Conservation (phyloP, 2,888 invertebrate species). For the Trissonchulus latispiculum region DNA sequence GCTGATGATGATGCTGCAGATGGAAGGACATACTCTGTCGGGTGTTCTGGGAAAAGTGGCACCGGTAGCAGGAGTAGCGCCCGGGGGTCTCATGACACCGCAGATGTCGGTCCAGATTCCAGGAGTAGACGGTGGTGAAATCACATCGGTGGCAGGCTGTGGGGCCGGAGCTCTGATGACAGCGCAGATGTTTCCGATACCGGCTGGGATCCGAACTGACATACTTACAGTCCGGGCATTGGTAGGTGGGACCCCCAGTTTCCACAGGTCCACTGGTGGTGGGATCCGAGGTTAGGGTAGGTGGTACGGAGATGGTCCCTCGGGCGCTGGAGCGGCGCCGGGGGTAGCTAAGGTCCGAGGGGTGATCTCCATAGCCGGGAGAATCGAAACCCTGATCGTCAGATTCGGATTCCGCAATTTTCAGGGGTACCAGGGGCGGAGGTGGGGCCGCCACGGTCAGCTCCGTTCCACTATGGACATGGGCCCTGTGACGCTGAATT, state of each 20-base stretch:
- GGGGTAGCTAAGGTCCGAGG: too few species aligned
- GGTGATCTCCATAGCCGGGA: too few species aligned
- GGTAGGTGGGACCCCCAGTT: too few species aligned
- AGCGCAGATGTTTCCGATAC: conserved; percentile 64
- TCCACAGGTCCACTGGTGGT: too few species aligned
- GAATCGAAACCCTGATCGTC: too few species aligned
- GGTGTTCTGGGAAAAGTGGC: conserved; percentile 21
- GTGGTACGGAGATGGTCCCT: too few species aligned
- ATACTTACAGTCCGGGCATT: too few species aligned
- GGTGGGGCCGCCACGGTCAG: not conserved
- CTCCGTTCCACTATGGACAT: conserved; percentile 65
- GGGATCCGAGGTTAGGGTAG: too few species aligned
- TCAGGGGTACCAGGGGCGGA: too few species aligned
- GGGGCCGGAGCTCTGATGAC: conserved; percentile 50
- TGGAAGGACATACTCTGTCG: conserved; percentile 20
- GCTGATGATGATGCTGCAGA: conserved; percentile 34
- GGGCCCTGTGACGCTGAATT: conserved; percentile 61
- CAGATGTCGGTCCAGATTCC: conserved; percentile 86
- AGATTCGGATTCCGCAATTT: too few species aligned
- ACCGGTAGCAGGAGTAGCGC: conserved; percentile 28
- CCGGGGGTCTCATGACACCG: conserved; percentile 39
- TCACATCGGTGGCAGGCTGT: conserved; percentile 86
- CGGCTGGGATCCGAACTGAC: too few species aligned
- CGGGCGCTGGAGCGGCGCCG: too few species aligned
- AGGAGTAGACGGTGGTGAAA: conserved; percentile 76